Base-by-base conservation (phyloP, 64 coral and sea anemone genomes). In the Montipora efflorescens region DNA sequence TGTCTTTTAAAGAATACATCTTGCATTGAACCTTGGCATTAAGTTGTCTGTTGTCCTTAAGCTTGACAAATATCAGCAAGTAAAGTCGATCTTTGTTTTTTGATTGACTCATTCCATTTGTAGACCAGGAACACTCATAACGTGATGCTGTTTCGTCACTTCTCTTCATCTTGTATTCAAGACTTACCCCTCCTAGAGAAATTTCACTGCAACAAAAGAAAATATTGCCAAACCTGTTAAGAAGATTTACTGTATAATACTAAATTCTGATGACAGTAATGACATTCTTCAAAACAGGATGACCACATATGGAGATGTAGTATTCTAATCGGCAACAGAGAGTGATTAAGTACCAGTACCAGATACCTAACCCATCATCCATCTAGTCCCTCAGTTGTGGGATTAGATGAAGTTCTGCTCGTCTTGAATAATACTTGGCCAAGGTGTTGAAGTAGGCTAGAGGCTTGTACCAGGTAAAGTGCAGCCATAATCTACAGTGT, bases 31-130 rank as follows among this genome's bases (percentile, higher is more conserved):
- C 80, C 47, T 89, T 94, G 59, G 71, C 81, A 75, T 25, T 98
- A 49, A 99, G 23, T 64, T 96, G 78, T 18, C 77, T 64, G 16
- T 80, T 82, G 23, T 96, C 93, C 18, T 88, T 57, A 88, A 99
- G 96, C 77, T 96, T 89, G 43, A 99, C 62, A 36, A 48, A 72
- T 3, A 99, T 90, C 21, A 91, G 72, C 49, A 96, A 15, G 47
- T 94, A 94, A 23, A 93, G 79, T 5, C 98, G 77, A 81, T 88
- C 92, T 92, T 99, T 98, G 68, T 90, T 98, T 87, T 98, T 98
- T 51, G 96, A 98, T 8, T 51, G 25, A 9, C 70, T 47, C 90
- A 98, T 89, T 44, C 96, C 96, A 83, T 79, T 78, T 48, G 89
- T 98, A 3, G 96, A 95, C 80, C 92, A 92, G 44, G 74, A 78